These are phyloP conservation scores for Tribolium madens DNA, from an alignment of 1,140 invertebrate species.

Conservation along the genomic window DNA sequence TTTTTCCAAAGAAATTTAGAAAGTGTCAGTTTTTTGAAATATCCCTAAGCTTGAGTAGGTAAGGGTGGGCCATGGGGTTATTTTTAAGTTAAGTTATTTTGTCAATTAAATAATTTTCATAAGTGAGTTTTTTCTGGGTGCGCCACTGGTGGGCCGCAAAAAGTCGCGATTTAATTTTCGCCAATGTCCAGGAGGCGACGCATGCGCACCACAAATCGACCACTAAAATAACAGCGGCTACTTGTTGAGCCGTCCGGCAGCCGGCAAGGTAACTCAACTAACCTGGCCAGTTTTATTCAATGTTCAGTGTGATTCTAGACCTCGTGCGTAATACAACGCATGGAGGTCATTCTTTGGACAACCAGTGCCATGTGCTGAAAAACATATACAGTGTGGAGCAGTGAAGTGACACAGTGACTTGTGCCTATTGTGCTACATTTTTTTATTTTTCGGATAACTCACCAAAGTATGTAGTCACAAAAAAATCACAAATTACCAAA, in stretches of 20 bases:
- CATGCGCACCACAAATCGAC: conserved; percentile 35
- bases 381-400: conserved; percentile 21
- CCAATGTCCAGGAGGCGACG: conserved; percentile 38
- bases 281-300: conserved; percentile 43
- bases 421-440: conserved; percentile 21
- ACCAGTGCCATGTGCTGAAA: conserved; percentile 30
- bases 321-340: conserved; percentile 39
- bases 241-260: conserved; percentile 50
- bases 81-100: too few species aligned
- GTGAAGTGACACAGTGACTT: conserved; percentile 41
- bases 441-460: conserved; percentile 21
- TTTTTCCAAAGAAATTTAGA: conserved; percentile 18
- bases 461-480: not conserved
- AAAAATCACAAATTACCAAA: not conserved
- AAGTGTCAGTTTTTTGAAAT: conserved; percentile 7
- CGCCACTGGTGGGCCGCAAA: too few species aligned
- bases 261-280: conserved; percentile 38
- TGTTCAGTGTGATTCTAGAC: conserved; percentile 47
- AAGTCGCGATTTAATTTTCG: conserved; percentile 33
- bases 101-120: too few species aligned
- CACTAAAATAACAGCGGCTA: conserved; percentile 43
- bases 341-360: conserved; percentile 42
- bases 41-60: not conserved
- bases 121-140: too few species aligned
- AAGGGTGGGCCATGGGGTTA: not conserved